Evolutionary conservation across 1,140 invertebrate species (phyloP).

Genomic region (Drosophila suzukii): DNA sequence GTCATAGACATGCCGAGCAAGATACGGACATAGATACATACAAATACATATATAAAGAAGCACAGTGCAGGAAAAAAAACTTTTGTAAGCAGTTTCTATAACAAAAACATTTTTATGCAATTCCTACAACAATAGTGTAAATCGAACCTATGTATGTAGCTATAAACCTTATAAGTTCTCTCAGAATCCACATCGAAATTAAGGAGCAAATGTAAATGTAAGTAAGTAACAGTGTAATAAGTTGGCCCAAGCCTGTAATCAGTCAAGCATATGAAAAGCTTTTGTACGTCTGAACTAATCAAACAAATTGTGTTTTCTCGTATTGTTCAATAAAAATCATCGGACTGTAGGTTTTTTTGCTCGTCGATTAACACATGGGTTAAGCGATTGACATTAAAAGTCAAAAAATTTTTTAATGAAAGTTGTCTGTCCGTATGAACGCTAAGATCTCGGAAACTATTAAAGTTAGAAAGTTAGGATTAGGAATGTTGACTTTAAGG

Average conservation of each 20-base stretch:
- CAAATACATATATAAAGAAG: neutral
- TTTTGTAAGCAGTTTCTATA: neutral
- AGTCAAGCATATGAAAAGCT: slow-evolving; percentile 27
- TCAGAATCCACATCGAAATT: neutral
- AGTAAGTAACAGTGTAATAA: slow-evolving; percentile 22
- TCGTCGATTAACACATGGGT: slow-evolving; percentile 10
- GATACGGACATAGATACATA: neutral
- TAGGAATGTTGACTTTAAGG: too few species aligned
- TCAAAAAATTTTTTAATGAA: too few species aligned
- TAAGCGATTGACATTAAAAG: neutral
- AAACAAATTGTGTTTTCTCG: slow-evolving; percentile 22
- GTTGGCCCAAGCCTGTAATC: slow-evolving; percentile 17
- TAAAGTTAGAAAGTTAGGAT: too few species aligned
- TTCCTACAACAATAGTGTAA: too few species aligned
- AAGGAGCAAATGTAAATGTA: too few species aligned
- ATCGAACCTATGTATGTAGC: too few species aligned
- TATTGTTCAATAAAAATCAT: slow-evolving; percentile 14
- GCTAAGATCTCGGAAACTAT: too few species aligned
- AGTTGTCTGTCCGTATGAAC: too few species aligned
- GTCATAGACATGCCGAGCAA: slow-evolving; percentile 10
- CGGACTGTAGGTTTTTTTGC: neutral
- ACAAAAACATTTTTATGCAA: neutral
- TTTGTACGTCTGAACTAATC: slow-evolving; percentile 36
- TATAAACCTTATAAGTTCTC: neutral
- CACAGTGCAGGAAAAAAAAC: neutral